Conservation (phyloP, 2,797 vertebrate genomes). For the Lutjanus campechanus region DNA sequence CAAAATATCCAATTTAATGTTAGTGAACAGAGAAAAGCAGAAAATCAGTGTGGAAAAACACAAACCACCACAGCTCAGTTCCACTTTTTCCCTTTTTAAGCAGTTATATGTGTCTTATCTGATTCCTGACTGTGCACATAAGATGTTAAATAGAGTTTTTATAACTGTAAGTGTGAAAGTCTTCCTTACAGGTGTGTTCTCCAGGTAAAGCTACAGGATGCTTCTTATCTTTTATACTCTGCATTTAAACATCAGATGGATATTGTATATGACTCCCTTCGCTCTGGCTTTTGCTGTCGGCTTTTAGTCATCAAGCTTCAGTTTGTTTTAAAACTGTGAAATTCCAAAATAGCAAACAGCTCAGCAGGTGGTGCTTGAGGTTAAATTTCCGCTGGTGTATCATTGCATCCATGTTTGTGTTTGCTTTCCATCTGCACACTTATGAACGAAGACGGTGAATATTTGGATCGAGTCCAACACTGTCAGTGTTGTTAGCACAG, state of each 20-base stretch:
- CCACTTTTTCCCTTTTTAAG: slow-evolving; percentile 27
- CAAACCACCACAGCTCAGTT: slow-evolving; percentile 16
- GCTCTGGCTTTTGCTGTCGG: neutral
- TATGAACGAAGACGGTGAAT: slow-evolving; percentile 22
- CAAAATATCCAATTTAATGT: no score
- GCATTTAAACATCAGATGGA: slow-evolving; percentile 1
- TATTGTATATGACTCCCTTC: slow-evolving; percentile 14
- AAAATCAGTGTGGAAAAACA: slow-evolving; percentile 13
- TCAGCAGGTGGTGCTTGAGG: slow-evolving; percentile 55
- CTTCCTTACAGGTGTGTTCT: neutral
- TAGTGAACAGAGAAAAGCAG: no score
- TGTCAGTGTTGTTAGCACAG: slow-evolving; percentile 32
- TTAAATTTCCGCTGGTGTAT: slow-evolving; percentile 28
- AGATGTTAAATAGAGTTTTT: slow-evolving; percentile 1
- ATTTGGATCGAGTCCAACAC: slow-evolving; percentile 25
- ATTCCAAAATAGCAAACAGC: slow-evolving; percentile 45
- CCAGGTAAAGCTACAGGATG: slow-evolving; percentile 17
- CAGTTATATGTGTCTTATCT: slow-evolving; percentile 1
- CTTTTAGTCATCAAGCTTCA: slow-evolving; percentile 20
- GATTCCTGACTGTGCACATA: neutral
- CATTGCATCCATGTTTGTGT: slow-evolving; percentile 36
- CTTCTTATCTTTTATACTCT: neutral
- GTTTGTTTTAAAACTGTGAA: slow-evolving; percentile 51
- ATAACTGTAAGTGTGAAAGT: no score
- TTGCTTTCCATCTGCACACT: slow-evolving; percentile 36